Percentiles rank a stretch among this genome's conserved stretches.
Evolutionary conservation across 1,140 invertebrate species (phyloP).

Genomic region (Nymphalis io): DNA sequence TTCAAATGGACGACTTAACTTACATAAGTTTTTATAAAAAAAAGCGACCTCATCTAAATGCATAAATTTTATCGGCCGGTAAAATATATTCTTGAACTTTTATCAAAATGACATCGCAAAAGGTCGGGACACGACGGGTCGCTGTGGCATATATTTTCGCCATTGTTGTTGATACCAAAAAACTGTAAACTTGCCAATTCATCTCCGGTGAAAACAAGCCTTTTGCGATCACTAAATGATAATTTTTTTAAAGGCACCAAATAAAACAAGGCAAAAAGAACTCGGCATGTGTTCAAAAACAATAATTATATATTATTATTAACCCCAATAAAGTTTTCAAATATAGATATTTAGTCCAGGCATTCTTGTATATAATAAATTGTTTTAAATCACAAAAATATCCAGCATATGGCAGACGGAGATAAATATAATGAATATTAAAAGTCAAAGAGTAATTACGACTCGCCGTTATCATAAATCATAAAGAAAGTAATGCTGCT

Average conservation of each 20-base stretch:
- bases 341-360: not conserved
- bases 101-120: constrained; percentile 41
- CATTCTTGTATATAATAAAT: constrained; percentile 27
- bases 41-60: not conserved
- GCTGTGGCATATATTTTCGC: constrained; percentile 50
- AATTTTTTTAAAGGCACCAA: constrained; percentile 10
- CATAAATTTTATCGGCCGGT: constrained; percentile 2
- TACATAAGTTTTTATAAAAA: not conserved
- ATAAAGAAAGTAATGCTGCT: constrained; percentile 69
- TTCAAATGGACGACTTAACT: not conserved
- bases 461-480: constrained; percentile 58
- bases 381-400: not conserved
- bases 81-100: constrained; percentile 19
- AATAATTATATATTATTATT: not conserved
- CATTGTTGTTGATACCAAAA: constrained; percentile 54
- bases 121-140: constrained; percentile 50
- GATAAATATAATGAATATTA: constrained; percentile 45
- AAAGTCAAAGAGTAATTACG: constrained; percentile 56
- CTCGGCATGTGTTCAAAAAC: not conserved
- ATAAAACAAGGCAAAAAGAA: not conserved
- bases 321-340: not conserved
- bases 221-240: constrained; percentile 43
- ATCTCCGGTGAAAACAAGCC: constrained; percentile 66
- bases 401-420: constrained; percentile 17
- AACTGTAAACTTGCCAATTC: constrained; percentile 52